These are phyloP conservation scores for Palloptera scutellata DNA, from an alignment of 2,888 invertebrate genomes.

Conservation along the genomic window DNA sequence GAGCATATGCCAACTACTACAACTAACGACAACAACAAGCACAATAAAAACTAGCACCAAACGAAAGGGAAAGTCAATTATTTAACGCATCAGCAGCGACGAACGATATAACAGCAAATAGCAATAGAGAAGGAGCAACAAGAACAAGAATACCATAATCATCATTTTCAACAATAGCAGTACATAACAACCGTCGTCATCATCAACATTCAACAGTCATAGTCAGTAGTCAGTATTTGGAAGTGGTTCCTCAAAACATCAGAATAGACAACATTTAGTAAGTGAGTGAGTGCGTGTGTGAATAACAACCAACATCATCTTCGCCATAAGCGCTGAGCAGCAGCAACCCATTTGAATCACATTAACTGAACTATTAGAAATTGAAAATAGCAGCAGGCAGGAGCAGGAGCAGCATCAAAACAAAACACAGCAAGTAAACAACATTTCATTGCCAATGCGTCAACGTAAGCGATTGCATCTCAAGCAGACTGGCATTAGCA, in stretches of 20 bases:
- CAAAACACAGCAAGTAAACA: not conserved
- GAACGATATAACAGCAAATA: not conserved
- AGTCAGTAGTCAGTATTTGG: not conserved
- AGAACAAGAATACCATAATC: not conserved
- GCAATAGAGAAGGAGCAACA: not conserved
- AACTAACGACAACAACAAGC: not conserved
- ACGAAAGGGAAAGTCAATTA: conserved; percentile 27
- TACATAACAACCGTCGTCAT: not conserved
- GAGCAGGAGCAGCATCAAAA: not conserved
- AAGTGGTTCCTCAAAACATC: not conserved
- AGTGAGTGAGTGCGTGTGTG: not conserved
- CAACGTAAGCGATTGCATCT: not conserved
- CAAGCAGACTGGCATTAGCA: conserved; percentile 2
- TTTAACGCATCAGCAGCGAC: conserved; percentile 12
- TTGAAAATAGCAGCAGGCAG: not conserved
- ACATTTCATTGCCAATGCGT: too few relatives aligned
- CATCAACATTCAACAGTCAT: not conserved
- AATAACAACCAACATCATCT: not conserved
- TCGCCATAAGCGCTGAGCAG: not conserved
- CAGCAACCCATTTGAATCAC: not conserved
- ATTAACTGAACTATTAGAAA: not conserved
- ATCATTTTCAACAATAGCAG: not conserved
- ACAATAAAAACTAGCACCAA: not conserved
- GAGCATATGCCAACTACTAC: not conserved
- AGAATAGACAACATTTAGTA: not conserved